Evolutionary conservation across 2,797 vertebrate species (phyloP).

Genomic region (Arremon aurantiirostris): DNA sequence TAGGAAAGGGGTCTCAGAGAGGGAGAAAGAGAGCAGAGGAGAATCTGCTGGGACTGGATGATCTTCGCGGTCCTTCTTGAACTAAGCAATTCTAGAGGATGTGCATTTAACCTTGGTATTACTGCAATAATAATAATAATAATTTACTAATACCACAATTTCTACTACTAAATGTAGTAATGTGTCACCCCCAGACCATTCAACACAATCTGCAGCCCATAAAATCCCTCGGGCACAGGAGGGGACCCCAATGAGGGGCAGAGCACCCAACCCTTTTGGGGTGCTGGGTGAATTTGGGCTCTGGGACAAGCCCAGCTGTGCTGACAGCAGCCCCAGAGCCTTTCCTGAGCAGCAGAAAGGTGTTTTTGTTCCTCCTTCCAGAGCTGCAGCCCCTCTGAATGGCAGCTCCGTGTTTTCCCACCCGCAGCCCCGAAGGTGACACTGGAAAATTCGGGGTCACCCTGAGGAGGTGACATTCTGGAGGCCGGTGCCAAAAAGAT

Average conservation of each 20-base stretch:
- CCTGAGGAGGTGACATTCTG: slow-evolving; percentile 49
- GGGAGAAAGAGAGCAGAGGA: not conserved
- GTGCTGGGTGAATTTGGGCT: accelerated
- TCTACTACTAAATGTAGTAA: too few species aligned
- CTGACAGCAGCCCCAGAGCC: not conserved
- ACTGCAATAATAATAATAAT: not conserved
- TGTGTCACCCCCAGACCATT: accelerated
- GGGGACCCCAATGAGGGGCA: accelerated
- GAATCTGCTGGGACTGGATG: not conserved
- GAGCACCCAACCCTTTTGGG: accelerated
- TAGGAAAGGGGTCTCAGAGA: not conserved
- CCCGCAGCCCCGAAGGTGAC: slow-evolving; percentile 43
- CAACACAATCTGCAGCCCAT: too few species aligned
- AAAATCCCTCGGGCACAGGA: accelerated
- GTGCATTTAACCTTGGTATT: not conserved
- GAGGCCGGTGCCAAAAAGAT: slow-evolving; percentile 41
- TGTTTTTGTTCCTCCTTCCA: slow-evolving; percentile 15
- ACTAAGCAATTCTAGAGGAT: not conserved
- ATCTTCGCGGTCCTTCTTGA: not conserved
- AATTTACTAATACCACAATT: not conserved
- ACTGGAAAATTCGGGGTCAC: slow-evolving; percentile 60
- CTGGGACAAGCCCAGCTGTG: not conserved
- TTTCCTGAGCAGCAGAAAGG: slow-evolving; percentile 11
- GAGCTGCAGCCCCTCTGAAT: not conserved
- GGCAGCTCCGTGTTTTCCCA: not conserved